Conservation (phyloP, 2,888 invertebrate genomes). For the Lydus trimaculatus region DNA sequence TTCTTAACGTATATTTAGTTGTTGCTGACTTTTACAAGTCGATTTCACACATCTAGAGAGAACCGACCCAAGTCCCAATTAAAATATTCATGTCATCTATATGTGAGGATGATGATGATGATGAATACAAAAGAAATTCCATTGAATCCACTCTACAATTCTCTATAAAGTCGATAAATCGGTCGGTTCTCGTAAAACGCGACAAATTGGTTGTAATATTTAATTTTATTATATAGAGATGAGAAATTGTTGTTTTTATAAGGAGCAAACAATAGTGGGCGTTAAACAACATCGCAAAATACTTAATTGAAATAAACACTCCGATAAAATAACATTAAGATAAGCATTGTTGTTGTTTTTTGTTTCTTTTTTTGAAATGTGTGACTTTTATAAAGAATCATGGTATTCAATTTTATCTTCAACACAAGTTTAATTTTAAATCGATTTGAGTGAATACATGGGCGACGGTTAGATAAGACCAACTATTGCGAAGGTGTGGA, state of each 20-base stretch:
- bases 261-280: slow-evolving; percentile 43
- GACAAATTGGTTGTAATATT: slow-evolving; percentile 47
- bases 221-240: slow-evolving; percentile 36
- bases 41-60: slow-evolving; percentile 45
- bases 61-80: slow-evolving; percentile 38
- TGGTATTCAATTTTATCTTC: slow-evolving; percentile 50
- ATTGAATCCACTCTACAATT: too few relatives aligned
- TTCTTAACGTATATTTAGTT: slow-evolving; percentile 48
- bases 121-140: neutral
- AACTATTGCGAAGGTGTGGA: slow-evolving; percentile 30
- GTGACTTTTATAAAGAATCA: slow-evolving; percentile 46
- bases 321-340: slow-evolving; percentile 57
- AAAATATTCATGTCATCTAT: slow-evolving; percentile 38
- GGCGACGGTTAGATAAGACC: slow-evolving; percentile 56
- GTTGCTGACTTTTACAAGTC: slow-evolving; percentile 45
- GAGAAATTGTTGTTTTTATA: slow-evolving; percentile 21
- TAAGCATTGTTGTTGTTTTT: slow-evolving; percentile 42
- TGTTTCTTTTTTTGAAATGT: neutral
- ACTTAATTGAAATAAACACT: slow-evolving; percentile 58
- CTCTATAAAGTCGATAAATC: neutral
- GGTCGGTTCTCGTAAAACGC: neutral
- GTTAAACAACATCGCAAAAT: slow-evolving; percentile 56
- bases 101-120: too few relatives aligned
- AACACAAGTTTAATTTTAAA: slow-evolving; percentile 61
- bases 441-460: slow-evolving; percentile 59